Conservation (phyloP, 2,888 invertebrate species). For the Patella depressa region DNA sequence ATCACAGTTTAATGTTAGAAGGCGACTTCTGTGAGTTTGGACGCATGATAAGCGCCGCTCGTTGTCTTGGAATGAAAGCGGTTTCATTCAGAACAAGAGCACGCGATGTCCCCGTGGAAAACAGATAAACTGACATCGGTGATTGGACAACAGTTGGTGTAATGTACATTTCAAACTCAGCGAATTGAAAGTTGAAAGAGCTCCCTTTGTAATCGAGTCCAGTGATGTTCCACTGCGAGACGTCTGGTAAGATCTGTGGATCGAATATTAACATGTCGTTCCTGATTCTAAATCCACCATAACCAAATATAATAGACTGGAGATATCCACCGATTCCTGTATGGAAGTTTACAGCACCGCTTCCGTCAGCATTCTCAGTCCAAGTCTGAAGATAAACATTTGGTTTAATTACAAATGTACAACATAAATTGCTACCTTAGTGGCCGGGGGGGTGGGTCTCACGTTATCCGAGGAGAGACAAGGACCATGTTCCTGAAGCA, state of each 20-base stretch:
- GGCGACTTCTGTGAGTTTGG: too few species aligned
- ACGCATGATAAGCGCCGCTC: conserved; percentile 10
- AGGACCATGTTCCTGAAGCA: too few species aligned
- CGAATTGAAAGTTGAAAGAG: conserved; percentile 54
- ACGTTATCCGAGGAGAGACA: too few species aligned
- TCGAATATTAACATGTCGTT: conserved; percentile 50
- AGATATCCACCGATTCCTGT: conserved; percentile 73
- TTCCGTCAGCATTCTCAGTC: conserved; percentile 68
- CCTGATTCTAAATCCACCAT: conserved; percentile 69
- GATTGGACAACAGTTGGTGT: conserved; percentile 18
- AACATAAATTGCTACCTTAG: too few species aligned
- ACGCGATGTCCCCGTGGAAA: background rate
- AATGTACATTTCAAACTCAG: conserved; percentile 27
- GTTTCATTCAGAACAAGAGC: background rate
- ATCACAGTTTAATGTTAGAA: too few species aligned
- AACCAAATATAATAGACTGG: conserved; percentile 71
- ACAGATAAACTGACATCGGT: conserved; percentile 3
- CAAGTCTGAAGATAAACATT: conserved; percentile 65
- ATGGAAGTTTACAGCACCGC: conserved; percentile 71
- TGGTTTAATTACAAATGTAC: too few species aligned
- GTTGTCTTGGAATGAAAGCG: background rate
- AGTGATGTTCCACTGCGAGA: conserved; percentile 55
- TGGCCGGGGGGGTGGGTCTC: too few species aligned
- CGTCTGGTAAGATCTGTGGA: conserved; percentile 57
- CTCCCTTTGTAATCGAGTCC: conserved; percentile 65